Percentiles rank a stretch among this genome's conserved stretches.
Conservation (phyloP, 2,888 invertebrate species). For the Heteromurus nitidus region DNA sequence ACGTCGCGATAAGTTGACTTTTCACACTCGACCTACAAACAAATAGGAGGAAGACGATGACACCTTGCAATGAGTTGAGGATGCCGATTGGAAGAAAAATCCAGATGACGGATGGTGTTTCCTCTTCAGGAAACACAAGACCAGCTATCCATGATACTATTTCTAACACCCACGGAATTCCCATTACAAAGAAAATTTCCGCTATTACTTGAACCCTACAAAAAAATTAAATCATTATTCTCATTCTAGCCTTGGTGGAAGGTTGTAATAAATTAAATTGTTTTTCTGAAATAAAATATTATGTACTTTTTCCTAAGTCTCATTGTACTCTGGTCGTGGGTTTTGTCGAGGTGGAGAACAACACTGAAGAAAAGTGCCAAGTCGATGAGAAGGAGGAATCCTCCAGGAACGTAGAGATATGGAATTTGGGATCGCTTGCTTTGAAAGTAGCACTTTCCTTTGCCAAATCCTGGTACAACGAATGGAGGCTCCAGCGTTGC, state of each 20-base stretch:
- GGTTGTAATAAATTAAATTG: no score
- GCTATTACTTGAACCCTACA: constrained; percentile 47
- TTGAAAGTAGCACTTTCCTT: constrained; percentile 59
- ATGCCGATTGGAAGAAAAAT: constrained; percentile 58
- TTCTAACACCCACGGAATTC: constrained; percentile 58
- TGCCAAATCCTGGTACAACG: constrained; percentile 49
- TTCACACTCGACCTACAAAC: constrained; percentile 59
- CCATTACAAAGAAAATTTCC: constrained; percentile 64
- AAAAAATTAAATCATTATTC: no score
- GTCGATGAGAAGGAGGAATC: constrained; percentile 47
- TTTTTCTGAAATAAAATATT: not conserved
- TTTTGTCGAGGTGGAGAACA: constrained; percentile 55
- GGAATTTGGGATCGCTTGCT: constrained; percentile 37
- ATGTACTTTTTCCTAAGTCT: constrained; percentile 61
- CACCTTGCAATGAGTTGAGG: constrained; percentile 57
- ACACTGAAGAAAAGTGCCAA: constrained; percentile 62
- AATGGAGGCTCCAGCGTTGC: constrained; percentile 8
- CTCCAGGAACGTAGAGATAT: constrained; percentile 52
- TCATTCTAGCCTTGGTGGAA: no score
- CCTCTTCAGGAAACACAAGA: constrained; percentile 15
- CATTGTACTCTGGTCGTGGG: constrained; percentile 48
- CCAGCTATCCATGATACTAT: constrained; percentile 50
- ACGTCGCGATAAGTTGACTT: constrained; percentile 36
- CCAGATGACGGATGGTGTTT: constrained; percentile 1
- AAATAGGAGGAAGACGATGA: constrained; percentile 63